phyloP scores from a whole-genome alignment of 2,888 invertebrate species.

The Odontomyia ornata region DNA sequence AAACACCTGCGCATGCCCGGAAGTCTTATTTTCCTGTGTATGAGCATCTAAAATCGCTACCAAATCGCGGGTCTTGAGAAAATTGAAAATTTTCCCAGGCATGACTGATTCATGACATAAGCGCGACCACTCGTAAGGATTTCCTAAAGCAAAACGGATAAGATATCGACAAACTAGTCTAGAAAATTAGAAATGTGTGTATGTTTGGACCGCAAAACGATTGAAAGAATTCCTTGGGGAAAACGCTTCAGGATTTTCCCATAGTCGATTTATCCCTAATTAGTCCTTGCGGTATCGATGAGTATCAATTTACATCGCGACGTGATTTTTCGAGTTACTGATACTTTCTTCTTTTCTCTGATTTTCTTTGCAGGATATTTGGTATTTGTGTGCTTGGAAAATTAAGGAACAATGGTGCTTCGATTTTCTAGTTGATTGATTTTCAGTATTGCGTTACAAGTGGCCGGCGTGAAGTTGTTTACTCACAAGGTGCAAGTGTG shows the following conservation, averaged over 20 bases:
- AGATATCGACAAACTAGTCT: not conserved
- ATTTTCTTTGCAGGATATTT: constrained; percentile 1
- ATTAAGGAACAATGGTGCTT: constrained; percentile 38
- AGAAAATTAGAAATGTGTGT: constrained; percentile 27
- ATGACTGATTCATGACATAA: constrained; percentile 5
- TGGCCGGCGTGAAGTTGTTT: not conserved
- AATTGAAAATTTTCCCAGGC: constrained; percentile 38
- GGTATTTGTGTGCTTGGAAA: constrained; percentile 27
- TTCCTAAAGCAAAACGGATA: not conserved
- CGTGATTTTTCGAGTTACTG: constrained; percentile 37
- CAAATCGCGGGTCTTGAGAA: constrained; percentile 37
- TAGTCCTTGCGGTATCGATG: constrained; percentile 43
- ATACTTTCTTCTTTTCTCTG: not conserved
- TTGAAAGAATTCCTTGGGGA: constrained; percentile 44
- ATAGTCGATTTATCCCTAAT: constrained; percentile 49
- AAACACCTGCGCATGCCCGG: constrained; percentile 42
- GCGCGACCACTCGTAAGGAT: constrained; percentile 12
- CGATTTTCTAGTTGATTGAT: constrained; percentile 40
- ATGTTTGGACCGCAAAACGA: constrained; percentile 16
- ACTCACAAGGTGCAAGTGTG: constrained; percentile 6
- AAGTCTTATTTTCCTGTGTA: constrained; percentile 42
- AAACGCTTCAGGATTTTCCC: constrained; percentile 40
- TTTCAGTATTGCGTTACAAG: constrained; percentile 44
- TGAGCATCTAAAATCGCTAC: not conserved
- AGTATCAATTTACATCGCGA: constrained; percentile 45